Evolutionary conservation across 1,140 invertebrate genomes (phyloP), one percentile per base, ranked within the genome.

Genomic region (Ericerus pela): DNA sequence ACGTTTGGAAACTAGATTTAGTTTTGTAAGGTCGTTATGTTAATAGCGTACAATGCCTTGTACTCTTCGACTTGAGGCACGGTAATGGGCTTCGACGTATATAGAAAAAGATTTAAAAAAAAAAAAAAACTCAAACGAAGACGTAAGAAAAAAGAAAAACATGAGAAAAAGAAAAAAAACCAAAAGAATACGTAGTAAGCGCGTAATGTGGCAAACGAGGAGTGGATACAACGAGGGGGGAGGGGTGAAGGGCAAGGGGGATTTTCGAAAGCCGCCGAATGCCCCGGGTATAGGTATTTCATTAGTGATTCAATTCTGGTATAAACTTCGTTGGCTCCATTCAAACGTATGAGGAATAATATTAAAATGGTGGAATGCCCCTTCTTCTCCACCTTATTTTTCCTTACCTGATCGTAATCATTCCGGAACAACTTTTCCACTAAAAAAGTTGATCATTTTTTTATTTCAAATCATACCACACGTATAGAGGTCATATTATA

Each of bases 251-350:
- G 26, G 4, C 5, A 16, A 38, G 41, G 26, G 26, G 16, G 26
- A 24, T 18, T 18, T 47, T 22, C 26, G 41, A 47, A 47, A 47
- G 41, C 41, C 41, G 41, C 41, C 41, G 41, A n/a, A 47, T 47
- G 41, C 41, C 41, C 41, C 41, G 26, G 41, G 41, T 47, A n/a
- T n/a, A 47, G 41, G 41, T 47, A 47, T 47, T 47, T 47, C 41
- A 47, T 47, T 47, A 47, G 41, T 47, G 41, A 47, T 47, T 47
- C 41, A 47, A 47, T 47, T 47, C 41, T 47, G 41, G 41, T 47
- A 47, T 47, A 47, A 47, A 18, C 41, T 47, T 24, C 41, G 41
- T 24, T 47, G 41, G 41, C 41, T 38, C 41, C 41, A 47, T 47
- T 47, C 41, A 47, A 47, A 47, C 41, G 41, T 47, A 47, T 47